Evolutionary conservation across 2,888 invertebrate genomes (phyloP).

Genomic region (Elegia similella): DNA sequence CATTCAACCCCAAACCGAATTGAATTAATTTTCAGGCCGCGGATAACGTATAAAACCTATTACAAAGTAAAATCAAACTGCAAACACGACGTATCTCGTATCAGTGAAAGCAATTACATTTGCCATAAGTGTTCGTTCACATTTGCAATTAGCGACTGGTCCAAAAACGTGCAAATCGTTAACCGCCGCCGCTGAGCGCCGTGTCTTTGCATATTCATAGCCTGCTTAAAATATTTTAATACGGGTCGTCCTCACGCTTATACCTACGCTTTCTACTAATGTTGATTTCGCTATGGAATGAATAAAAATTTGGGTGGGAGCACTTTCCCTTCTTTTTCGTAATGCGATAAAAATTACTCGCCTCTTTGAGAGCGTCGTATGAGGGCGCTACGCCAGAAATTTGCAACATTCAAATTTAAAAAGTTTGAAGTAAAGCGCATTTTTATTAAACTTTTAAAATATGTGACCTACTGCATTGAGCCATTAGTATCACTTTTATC

Average conservation of each 20-base stretch:
- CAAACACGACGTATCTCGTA: slow-evolving; percentile 60
- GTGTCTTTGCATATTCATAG: slow-evolving; percentile 81
- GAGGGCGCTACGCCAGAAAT: background rate
- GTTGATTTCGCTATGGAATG: slow-evolving; percentile 60
- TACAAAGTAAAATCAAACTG: slow-evolving; percentile 51
- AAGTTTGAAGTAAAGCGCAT: background rate
- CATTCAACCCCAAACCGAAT: slow-evolving; percentile 28
- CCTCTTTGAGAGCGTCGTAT: background rate
- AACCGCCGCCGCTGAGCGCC: slow-evolving; percentile 67
- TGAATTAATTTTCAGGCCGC: slow-evolving; percentile 42
- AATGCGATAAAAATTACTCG: slow-evolving; percentile 13
- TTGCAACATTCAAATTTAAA: background rate
- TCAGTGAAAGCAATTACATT: slow-evolving; percentile 77
- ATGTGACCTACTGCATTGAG: background rate
- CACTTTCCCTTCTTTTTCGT: slow-evolving; percentile 20
- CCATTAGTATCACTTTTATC: background rate
- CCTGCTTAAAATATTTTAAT: slow-evolving; percentile 81
- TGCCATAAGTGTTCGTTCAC: slow-evolving; percentile 77
- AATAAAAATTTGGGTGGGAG: slow-evolving; percentile 46
- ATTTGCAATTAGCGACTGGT: slow-evolving; percentile 79
- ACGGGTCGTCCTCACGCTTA: slow-evolving; percentile 63
- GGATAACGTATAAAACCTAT: slow-evolving; percentile 30
- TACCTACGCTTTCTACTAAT: slow-evolving; percentile 71
- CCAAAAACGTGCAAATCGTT: slow-evolving; percentile 81
- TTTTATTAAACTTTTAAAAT: background rate